phyloP scores from a whole-genome alignment of 2,797 vertebrate genomes.

The Periparus ater region DNA sequence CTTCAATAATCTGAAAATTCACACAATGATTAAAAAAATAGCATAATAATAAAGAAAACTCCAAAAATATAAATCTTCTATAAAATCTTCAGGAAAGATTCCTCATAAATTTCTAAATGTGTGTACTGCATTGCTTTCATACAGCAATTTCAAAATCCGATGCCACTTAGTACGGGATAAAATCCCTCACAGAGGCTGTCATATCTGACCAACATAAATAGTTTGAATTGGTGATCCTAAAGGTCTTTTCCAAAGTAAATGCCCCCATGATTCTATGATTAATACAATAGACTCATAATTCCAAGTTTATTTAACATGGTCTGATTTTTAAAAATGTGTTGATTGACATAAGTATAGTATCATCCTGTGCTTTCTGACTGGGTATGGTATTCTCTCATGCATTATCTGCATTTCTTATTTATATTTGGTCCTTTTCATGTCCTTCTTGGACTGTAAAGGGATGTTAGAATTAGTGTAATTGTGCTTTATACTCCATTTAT shows the following conservation, averaged over 20 bases:
- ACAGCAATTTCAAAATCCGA: neutral
- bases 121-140: neutral
- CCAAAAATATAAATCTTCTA: neutral
- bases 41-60: neutral
- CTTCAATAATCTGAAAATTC: neutral
- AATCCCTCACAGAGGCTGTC: neutral
- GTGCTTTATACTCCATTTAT: neutral
- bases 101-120: neutral
- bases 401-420: neutral
- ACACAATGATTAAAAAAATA: neutral
- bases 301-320: neutral
- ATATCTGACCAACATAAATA: neutral
- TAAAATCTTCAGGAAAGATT: neutral
- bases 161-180: neutral
- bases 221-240: neutral
- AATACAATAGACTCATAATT: neutral
- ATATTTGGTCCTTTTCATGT: neutral
- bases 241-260: neutral
- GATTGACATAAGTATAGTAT: neutral
- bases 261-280: neutral
- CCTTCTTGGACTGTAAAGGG: neutral
- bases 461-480: neutral
- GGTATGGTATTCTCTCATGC: neutral
- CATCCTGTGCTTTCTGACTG: neutral
- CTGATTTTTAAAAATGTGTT: neutral